A percentile compares a stretch with the other conserved stretches of the same genome.
Evolutionary conservation across 2,888 invertebrate species (phyloP).

Genomic region (Tetragonisca angustula): DNA sequence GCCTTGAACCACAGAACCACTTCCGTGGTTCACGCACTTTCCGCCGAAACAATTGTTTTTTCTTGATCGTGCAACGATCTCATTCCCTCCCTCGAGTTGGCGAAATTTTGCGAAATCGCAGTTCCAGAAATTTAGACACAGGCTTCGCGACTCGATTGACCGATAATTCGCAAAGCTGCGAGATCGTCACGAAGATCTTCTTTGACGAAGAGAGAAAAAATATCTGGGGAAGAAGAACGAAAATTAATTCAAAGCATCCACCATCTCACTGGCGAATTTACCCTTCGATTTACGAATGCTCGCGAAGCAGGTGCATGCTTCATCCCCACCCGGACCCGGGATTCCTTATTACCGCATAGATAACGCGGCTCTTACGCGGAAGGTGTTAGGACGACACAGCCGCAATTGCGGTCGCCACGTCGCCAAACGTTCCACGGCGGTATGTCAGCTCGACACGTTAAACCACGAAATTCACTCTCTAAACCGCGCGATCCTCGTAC

Average conservation of each 20-base stretch:
- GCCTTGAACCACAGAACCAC: slow-evolving; percentile 1
- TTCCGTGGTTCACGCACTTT: not conserved
- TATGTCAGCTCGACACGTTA: slow-evolving; percentile 52
- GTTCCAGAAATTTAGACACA: not conserved
- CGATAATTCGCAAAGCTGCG: no score
- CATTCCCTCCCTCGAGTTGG: no score
- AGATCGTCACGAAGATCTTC: no score
- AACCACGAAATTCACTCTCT: slow-evolving; percentile 59
- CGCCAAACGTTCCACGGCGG: slow-evolving; percentile 57
- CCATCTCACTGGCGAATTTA: no score
- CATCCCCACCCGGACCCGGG: not conserved
- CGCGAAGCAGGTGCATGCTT: not conserved
- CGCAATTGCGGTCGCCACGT: slow-evolving; percentile 60
- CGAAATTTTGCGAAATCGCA: no score
- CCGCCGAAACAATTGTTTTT: not conserved
- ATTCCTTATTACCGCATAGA: slow-evolving; percentile 41
- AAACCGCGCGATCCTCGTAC: slow-evolving; percentile 52
- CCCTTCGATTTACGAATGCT: not conserved
- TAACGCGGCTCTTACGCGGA: slow-evolving; percentile 33
- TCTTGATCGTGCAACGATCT: not conserved
- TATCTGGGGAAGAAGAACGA: no score
- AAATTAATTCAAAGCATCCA: not conserved
- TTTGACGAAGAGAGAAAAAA: no score
- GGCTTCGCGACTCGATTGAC: no score
- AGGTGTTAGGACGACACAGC: slow-evolving; percentile 53